Conservation (phyloP, 2,113 vertebrate species). For the Ptyas mucosa region DNA sequence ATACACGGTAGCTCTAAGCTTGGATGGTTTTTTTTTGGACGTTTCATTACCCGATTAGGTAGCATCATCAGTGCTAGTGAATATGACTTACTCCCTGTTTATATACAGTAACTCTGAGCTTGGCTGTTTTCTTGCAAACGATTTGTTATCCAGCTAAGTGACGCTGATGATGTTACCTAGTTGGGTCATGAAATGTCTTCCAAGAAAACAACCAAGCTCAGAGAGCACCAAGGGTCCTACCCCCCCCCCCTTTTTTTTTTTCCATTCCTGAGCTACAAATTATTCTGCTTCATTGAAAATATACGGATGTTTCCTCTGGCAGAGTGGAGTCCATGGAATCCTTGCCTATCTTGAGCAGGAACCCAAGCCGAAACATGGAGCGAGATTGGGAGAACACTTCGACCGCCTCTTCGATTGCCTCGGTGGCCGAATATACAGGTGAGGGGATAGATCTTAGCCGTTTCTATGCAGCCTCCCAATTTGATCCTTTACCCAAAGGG, state of each 20-base stretch:
- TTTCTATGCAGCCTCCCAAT: not conserved
- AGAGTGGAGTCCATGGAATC: constrained; percentile 90
- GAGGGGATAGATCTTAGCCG: not conserved
- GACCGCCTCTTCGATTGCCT: constrained; percentile 89
- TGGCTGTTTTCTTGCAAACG: not conserved
- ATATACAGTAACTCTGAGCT: not conserved
- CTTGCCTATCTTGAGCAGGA: constrained; percentile 83
- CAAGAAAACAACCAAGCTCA: not conserved
- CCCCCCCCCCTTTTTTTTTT: too few relatives aligned
- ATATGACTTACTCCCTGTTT: too few relatives aligned
- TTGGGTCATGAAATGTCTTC: not conserved
- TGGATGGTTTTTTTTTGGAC: not conserved
- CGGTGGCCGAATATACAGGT: constrained; percentile 93
- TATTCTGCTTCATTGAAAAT: not conserved
- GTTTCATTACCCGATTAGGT: too few relatives aligned
- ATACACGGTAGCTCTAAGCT: too few relatives aligned
- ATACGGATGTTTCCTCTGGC: not conserved
- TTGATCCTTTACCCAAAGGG: not conserved
- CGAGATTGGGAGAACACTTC: constrained; percentile 95
- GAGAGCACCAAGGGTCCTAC: too few relatives aligned
- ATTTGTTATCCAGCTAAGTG: not conserved
- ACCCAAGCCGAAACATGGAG: constrained; percentile 88
- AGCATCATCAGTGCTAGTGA: too few relatives aligned
- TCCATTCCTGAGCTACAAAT: not conserved
- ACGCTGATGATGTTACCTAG: not conserved